Base-by-base conservation (phyloP, 2,888 invertebrate species). In the Adela reaumurella region DNA sequence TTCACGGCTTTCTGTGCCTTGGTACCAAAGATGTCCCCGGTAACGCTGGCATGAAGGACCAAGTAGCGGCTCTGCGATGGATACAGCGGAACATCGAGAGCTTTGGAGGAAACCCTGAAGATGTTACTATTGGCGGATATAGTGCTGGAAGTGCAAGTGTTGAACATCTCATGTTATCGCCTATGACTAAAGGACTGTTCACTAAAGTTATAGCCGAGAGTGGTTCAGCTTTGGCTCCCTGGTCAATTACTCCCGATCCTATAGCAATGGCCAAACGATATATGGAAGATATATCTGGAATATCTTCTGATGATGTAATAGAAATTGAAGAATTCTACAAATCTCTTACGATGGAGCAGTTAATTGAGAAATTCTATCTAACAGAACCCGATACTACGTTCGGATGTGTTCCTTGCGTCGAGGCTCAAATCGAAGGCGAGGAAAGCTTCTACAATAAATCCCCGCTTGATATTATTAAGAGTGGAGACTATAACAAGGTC, bases 341-440 rank as follows among this genome's bases (percentile, higher is more conserved):
- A 28, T 43, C 46, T 14, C 18, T 16, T 6, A 19, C 46, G 14
- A 17, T 46, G 17, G 44, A 46, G 2, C 24, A 29, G 3, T 24
- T 47, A 6, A 2, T n/a, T 11, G 11, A 17, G 3, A 20, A 11
- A 17, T 4, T 16, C 4, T 47, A 43, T 43, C 16, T 47, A 16
- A 8, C 16, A n/a, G 18, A 14, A 11, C 28, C 16, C 2, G 43
- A 46, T 19, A 19, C 45, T 11, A 17, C 19, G 24, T 24, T 48
- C 14, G 6, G 52, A 14, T 58, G 64, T 16, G 60, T 56, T 1
- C 64, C 64, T 2, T 64, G 65, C 45, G 45, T 63, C 1, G 63
- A 65, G 35, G 58, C 47, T 3, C 47, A 43, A 28, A 17, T 20
- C 43, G 11, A 46, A 5, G 51, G 52, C 1, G n/a, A 24, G 10